Evolutionary conservation across 2,113 vertebrate species (phyloP), one percentile per base, ranked within the genome.

Genomic region (Conger conger): DNA sequence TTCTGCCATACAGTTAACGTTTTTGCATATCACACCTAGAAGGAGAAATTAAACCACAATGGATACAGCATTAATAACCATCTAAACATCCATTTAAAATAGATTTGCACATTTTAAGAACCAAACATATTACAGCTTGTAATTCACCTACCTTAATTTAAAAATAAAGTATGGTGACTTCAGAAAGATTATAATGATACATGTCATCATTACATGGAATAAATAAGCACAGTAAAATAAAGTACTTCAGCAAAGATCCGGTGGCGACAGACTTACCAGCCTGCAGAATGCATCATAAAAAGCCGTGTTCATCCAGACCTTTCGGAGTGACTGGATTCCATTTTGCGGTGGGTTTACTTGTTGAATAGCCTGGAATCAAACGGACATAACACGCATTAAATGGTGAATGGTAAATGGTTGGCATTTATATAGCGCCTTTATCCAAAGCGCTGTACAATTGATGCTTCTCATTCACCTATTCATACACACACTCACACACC

Each of bases 251-350:
- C 16, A 76, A 35, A 35, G 23, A 33, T 36, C 38, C 23, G 27
- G 30, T n/a, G 17, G 50, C 23, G 50, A 6, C 35, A 68, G 86
- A 87, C 90, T 88, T 90, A 91, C 91, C 87, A 85, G 86, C 68
- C 54, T 83, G 86, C 87, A 54, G 53, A 60, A 30, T 30, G 33
- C 79, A 76, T 96, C 91, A 96, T 92, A 96, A 92, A 92, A 93
- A 96, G 76, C 95, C 95, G 84, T 91, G 93, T 77, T 95, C 93
- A 87, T 95, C 94, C 86, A 95, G 90, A 86, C 94, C 94, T 92
- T 94, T 95, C 83, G 94, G 90, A 88, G 92, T 90, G 82, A 95
- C 95, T 84, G 92, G 93, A 91, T 96, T 95, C 95, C 95, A 96
- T 92, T 95, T 96, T 88, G 93, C 94, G 76, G 93, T 93, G 84